phyloP scores from a whole-genome alignment of 2,113 vertebrate species.

The Petaurus breviceps region DNA sequence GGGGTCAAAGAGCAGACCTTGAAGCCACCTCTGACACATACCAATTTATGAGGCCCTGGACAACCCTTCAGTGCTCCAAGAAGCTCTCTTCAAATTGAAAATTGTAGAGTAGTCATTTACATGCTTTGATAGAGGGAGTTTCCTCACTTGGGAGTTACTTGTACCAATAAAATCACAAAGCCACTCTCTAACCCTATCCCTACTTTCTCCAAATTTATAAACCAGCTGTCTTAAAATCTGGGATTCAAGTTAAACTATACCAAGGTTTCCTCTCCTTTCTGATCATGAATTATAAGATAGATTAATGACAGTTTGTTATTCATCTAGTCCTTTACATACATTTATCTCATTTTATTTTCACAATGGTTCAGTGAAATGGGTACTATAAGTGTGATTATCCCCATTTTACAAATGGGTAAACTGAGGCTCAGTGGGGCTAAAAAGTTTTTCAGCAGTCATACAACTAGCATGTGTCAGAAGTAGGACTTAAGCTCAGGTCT shows the following conservation, averaged over 20 bases:
- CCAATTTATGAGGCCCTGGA: neutral
- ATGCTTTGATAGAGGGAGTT: neutral
- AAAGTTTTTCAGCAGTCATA: neutral
- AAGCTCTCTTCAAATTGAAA: neutral
- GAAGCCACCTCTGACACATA: neutral
- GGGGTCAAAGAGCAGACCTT: neutral
- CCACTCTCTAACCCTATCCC: neutral
- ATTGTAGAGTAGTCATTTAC: neutral
- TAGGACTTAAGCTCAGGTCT: neutral
- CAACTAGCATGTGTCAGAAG: neutral
- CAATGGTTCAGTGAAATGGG: neutral
- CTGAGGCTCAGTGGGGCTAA: neutral
- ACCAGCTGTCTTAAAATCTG: neutral
- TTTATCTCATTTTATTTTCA: neutral
- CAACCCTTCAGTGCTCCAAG: neutral
- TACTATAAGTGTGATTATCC: neutral
- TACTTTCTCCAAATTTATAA: neutral
- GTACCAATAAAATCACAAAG: neutral
- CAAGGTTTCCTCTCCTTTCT: neutral
- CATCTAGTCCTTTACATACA: neutral
- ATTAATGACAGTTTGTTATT: neutral
- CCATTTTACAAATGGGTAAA: neutral
- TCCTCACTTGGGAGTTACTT: neutral
- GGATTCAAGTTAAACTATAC: neutral
- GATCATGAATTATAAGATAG: neutral